A percentile compares a stretch with the other conserved stretches of the same genome.
Evolutionary conservation across 2,797 vertebrate genomes (phyloP).

Genomic region (Amniataba percoides): DNA sequence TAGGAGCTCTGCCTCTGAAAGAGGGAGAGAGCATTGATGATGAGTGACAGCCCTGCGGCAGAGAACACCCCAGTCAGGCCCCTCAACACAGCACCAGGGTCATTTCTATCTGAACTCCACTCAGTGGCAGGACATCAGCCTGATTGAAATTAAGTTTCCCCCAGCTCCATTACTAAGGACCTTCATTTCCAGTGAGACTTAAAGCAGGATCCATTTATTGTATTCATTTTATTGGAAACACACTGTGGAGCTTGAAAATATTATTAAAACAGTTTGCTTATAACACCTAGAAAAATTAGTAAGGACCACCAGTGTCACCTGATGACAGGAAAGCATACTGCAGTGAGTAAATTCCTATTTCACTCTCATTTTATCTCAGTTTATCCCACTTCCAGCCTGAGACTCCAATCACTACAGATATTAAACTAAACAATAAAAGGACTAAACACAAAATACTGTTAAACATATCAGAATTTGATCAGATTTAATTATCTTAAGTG

Average conservation of each 20-base stretch:
- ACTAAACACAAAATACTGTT: background rate
- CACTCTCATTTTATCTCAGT: too few relatives aligned
- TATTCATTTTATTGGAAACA: background rate
- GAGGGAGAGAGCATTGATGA: conserved; percentile 68
- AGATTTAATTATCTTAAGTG: background rate
- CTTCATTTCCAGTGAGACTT: conserved; percentile 17
- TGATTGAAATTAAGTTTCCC: conserved; percentile 63
- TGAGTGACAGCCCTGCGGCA: conserved; percentile 71
- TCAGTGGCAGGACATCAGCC: conserved; percentile 59
- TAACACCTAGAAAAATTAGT: background rate
- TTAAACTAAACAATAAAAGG: background rate
- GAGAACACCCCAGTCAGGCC: conserved; percentile 51
- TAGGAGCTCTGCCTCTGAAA: conserved; percentile 93
- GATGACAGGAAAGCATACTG: background rate
- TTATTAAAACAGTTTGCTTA: background rate
- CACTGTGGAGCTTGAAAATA: background rate
- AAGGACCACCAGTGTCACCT: background rate
- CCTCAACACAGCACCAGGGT: conserved; percentile 53
- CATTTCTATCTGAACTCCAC: conserved; percentile 60
- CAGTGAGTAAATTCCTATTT: background rate
- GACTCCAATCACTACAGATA: background rate
- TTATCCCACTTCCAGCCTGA: background rate
- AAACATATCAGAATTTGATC: background rate
- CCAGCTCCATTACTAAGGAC: conserved; percentile 38
- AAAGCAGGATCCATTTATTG: background rate